A percentile compares a stretch with the other conserved stretches of the same genome.
These are phyloP conservation scores for Ptiloglossa arizonensis DNA, from an alignment of 1,140 invertebrate species.

Conservation along the genomic window DNA sequence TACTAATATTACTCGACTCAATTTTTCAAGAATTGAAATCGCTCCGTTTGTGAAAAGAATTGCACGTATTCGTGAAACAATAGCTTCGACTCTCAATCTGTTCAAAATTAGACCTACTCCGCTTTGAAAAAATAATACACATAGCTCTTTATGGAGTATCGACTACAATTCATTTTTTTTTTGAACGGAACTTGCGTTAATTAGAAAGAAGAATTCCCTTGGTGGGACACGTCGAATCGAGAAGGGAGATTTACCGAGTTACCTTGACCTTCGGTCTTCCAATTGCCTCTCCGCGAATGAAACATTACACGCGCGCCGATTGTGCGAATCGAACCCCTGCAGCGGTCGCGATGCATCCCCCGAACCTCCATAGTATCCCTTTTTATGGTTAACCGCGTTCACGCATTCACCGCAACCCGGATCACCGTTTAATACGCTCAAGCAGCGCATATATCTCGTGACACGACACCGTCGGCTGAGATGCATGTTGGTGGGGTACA, in stretches of 20 bases:
- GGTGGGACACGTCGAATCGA: background rate
- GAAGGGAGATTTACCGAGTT: background rate
- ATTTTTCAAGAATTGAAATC: no score
- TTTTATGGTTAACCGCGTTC: conserved; percentile 1
- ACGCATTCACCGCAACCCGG: background rate
- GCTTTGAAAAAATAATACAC: no score
- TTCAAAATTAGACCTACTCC: no score
- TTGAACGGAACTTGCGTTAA: no score
- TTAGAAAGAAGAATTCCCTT: no score
- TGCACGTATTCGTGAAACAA: no score
- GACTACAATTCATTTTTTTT: no score
- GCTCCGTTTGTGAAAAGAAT: no score
- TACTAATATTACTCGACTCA: no score
- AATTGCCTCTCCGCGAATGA: background rate
- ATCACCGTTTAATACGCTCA: conserved; percentile 3
- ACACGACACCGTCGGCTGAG: conserved; percentile 42
- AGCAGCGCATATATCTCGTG: conserved; percentile 8
- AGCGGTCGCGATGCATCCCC: background rate
- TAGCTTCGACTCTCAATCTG: no score
- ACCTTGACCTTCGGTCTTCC: background rate
- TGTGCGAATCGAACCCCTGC: background rate
- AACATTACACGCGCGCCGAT: background rate
- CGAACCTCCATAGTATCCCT: background rate
- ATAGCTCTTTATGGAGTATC: no score
- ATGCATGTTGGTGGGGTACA: conserved; percentile 29